Percentiles rank a stretch among this genome's conserved stretches.
Conservation (phyloP, 2,113 vertebrate species). For the Colinus virginianus region DNA sequence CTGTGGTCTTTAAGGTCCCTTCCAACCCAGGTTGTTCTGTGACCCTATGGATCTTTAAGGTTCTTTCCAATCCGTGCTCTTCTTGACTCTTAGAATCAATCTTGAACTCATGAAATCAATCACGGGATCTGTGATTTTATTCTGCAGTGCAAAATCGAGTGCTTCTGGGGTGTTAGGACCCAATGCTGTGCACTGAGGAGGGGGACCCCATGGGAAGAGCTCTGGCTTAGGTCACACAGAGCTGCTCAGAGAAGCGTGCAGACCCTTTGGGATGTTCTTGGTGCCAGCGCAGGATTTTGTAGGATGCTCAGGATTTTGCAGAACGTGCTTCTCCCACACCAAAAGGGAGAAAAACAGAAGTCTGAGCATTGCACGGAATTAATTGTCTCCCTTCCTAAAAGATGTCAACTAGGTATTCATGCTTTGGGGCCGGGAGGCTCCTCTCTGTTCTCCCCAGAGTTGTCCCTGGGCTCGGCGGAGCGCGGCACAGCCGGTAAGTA, state of each 20-base stretch:
- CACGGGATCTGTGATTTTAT: background rate
- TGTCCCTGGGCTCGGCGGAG: background rate
- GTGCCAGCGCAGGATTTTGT: background rate
- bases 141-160: background rate
- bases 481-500: background rate
- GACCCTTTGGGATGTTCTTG: background rate
- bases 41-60: no score
- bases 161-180: rapidly evolving
- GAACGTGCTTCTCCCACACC: rapidly evolving
- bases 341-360: background rate
- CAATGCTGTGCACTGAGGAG: background rate
- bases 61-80: no score
- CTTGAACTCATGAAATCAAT: background rate
- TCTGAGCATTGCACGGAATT: rapidly evolving
- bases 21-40: no score
- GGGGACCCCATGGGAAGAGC: background rate
- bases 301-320: no score
- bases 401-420: rapidly evolving
- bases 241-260: background rate
- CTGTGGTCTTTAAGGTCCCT: no score
- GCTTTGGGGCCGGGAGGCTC: background rate
- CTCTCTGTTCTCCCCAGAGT: rapidly evolving
- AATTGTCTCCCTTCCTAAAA: background rate
- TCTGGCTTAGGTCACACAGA: background rate
- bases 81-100: background rate